A percentile compares a stretch with the other conserved stretches of the same genome.
phyloP scores from a whole-genome alignment of 2,888 invertebrate genomes.

The Andrena dorsata region DNA sequence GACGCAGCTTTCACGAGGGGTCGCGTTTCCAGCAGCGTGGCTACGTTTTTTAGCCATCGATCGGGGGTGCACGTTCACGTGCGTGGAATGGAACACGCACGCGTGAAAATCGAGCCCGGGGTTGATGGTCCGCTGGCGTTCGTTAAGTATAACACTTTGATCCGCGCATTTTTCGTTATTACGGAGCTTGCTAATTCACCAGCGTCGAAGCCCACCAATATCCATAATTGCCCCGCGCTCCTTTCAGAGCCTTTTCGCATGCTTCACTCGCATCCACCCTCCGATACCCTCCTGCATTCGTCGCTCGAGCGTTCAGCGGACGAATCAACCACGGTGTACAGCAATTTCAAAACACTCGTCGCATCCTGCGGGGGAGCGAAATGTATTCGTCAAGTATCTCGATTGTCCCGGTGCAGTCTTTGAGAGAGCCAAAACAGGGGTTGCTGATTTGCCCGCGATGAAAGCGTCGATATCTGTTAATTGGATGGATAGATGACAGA shows the following conservation, averaged over 20 bases:
- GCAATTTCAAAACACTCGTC: background rate
- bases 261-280: background rate
- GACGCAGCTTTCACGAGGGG: conserved; percentile 9
- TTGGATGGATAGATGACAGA: too few relatives aligned
- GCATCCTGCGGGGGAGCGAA: background rate
- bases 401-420: too few relatives aligned
- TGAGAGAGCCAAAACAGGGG: too few relatives aligned
- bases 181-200: conserved; percentile 39
- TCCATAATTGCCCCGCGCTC: conserved; percentile 36
- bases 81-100: conserved; percentile 64
- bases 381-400: too few relatives aligned
- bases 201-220: conserved; percentile 25
- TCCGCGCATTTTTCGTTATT: conserved; percentile 56
- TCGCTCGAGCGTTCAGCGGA: conserved; percentile 26
- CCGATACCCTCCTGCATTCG: conserved; percentile 17
- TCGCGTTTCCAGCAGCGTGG: conserved; percentile 34
- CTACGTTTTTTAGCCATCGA: conserved; percentile 66
- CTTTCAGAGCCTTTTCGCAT: conserved; percentile 1
- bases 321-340: background rate
- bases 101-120: conserved; percentile 55
- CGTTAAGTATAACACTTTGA: conserved; percentile 65
- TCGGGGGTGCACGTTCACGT: conserved; percentile 49
- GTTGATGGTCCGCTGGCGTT: conserved; percentile 37
- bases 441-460: too few relatives aligned
- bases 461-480: too few relatives aligned